Base-by-base conservation (phyloP, 2,113 vertebrate species). In the Paramormyrops kingsleyae region DNA sequence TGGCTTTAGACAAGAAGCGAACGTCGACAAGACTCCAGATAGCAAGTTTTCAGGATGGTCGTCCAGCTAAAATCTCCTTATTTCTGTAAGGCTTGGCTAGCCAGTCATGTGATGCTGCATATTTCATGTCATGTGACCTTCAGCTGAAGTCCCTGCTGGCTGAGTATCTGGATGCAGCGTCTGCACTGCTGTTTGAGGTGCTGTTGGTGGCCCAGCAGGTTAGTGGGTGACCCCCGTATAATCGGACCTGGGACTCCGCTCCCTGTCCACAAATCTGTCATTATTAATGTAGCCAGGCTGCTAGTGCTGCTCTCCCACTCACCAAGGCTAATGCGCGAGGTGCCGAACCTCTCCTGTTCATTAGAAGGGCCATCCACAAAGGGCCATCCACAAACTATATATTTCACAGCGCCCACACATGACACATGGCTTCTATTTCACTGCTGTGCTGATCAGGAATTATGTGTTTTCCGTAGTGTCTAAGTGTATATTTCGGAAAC, bases 131-230 rank as follows among this genome's bases (percentile, higher is more conserved):
- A 44, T 88, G 70, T 90, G 88, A 56, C 50, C 50, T 27, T 42
- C 91, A 93, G 94, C 85, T 93, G 53, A 94, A 94, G 90, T 85
- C n/a, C 53, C 92, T 94, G 49, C 91, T 94, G 3, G 39, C 90
- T 0, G 95, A 95, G 90, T 96, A 95, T 59, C 93, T 94, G 94
- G 95, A 96, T 31, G 93, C 94, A 0, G 92, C 94, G 66, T 93
- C 93, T 83, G 93, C 92, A 15, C 92, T 96, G 88, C 93, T 96
- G 42, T 96, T 94, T 90, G 95, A 96, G 92, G 89, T 96, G 90
- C 91, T 96, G 91, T 92, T 95, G 44, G 49, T 95, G 9, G 94
- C 94, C n/a, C 93, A 95, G 3, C 92, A 95, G 91, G 95, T 96
- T 86, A 92, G 93, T 92, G 66, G 21, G 44, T 52, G 24, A 87